Conservation (phyloP, 2,797 vertebrate species). For the Rhadinocentrus ornatus region DNA sequence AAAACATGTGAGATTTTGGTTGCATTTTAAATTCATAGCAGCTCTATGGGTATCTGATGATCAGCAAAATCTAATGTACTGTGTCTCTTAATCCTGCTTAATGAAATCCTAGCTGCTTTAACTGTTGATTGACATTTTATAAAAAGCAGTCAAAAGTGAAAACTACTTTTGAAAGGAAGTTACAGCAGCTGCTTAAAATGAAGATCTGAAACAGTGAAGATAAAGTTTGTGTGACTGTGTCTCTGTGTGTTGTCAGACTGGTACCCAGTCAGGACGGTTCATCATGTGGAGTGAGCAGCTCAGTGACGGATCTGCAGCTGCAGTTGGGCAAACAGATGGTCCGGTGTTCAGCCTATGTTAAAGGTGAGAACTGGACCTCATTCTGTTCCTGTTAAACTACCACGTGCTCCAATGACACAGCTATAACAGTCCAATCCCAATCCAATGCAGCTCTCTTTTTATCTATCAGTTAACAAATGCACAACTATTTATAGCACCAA, state of each 20-base stretch:
- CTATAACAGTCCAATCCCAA: background rate
- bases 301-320: constrained; percentile 85
- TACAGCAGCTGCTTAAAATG: background rate
- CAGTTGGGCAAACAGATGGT: constrained; percentile 87
- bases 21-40: constrained; percentile 11
- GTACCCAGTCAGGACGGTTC: constrained; percentile 66
- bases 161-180: background rate
- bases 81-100: background rate
- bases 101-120: background rate
- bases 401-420: background rate
- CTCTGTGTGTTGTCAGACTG: constrained; percentile 65
- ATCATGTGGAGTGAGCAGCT: constrained; percentile 52
- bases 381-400: background rate
- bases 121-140: constrained; percentile 30
- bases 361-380: constrained; percentile 78
- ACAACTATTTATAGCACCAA: background rate
- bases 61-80: background rate
- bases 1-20: constrained; percentile 22
- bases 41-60: background rate
- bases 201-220: background rate
- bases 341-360: constrained; percentile 87
- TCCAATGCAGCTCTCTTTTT: background rate
- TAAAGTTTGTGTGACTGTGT: constrained; percentile 23
- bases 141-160: background rate
- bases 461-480: background rate